Evolutionary conservation across 2,888 invertebrate species (phyloP), one percentile per base, ranked within the genome.

Genomic region (Epinotia bilunana): DNA sequence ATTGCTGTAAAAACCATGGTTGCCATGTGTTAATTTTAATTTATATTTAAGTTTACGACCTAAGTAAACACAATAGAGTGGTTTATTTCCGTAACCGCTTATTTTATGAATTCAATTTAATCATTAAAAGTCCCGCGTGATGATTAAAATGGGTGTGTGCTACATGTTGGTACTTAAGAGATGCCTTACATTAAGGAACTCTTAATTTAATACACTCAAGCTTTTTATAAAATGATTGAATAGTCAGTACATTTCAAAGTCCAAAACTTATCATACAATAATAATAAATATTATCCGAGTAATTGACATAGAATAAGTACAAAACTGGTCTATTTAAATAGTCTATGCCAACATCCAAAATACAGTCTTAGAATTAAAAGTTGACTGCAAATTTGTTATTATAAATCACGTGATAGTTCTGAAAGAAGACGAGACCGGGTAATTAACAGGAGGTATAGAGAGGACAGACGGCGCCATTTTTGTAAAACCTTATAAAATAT

Each of bases 261-360:
- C 61, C 60, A 74, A 72, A 72, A 61, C 75, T 72, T 75, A 75
- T 62, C n/a, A 62, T 75, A 75, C 46, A 72, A 55, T 71, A 71
- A 67, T 71, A 75, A 75, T 75, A 75, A 75, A 75, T 75, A 75
- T 75, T 75, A 75, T 72, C 75, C 72, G 49, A 75, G 75, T 75
- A 75, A 75, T 75, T 75, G 75, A 75, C 75, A 75, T 72, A 75
- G 72, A 75, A 75, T 75, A 75, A 75, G 75, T 75, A 75, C 67
- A 75, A 74, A 75, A 75, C 71, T 75, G 75, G 75, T 75, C 62
- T 75, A 72, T 71, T 67, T 67, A 33, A 49, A 71, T 61, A 61
- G 65, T 75, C 74, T 75, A 75, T 75, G 75, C 61, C 75, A 75
- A 75, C 64, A 71, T 72, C 67, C 62, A 69, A 74, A 72, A 75